Base-by-base conservation (phyloP, 2,797 vertebrate species). In the Dallia pectoralis region DNA sequence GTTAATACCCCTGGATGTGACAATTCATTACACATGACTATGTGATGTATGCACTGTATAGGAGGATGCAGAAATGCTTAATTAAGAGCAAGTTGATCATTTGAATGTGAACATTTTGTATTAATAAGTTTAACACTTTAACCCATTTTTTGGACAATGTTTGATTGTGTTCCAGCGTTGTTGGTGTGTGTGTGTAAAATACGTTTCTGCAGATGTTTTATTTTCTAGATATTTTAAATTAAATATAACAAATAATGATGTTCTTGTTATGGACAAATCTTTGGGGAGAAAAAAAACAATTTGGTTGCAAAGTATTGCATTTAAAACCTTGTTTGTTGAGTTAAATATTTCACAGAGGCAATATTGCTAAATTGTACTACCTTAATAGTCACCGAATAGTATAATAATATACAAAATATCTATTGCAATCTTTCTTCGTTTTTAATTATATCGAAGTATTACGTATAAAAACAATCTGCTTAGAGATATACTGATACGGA, bases 101-200 rank as follows among this genome's bases (percentile, higher is more conserved):
- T 61, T 47, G 32, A 70, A 36, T 67, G 71, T 44, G 75, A 25
- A 18, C 29, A 18, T 64, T 14, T 29, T 62, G 62, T 64, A 64
- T 64, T 64, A 19, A 59, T 59, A 4, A 11, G 51, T 69, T 69
- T 18, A 59, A 36, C 30, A 33, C 53, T 61, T 71, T 71, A 70
- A 79, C 9, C 12, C 70, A 81, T 79, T 81, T 16, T 36, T 82
- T 88, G 77, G 88, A 88, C 89, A 92, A 89, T 89, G 88, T 91
- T 90, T 91, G 88, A 91, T 87, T 85, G 25, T 44, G 40, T 44
- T 44, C 8, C 40, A 44, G 40, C 40, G 25, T 27, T 56, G n/a
- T 53, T n/a, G 15, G 48, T 47, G 44, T 5, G 14, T 53, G 51
- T 56, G 40, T 56, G n/a, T n/a, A 56, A 56, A 56, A 22, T 56